Evolutionary conservation across 2,888 invertebrate species (phyloP).

Genomic region (Anarsia innoxiella): DNA sequence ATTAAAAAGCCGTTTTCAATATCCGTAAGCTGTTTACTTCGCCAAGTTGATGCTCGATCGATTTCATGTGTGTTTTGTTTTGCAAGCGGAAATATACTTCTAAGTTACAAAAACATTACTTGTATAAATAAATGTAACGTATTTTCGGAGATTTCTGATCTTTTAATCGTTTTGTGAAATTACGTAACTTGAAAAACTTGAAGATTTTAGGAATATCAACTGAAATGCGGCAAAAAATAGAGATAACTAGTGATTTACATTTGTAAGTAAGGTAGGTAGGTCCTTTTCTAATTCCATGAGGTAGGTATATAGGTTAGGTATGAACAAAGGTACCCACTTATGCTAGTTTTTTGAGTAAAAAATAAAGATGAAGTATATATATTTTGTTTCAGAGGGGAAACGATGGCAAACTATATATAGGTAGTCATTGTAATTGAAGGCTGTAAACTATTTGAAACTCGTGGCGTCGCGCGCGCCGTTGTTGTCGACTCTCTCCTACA

Average conservation of each 20-base stretch:
- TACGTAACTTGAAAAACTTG: neutral
- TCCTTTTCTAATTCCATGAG: no score
- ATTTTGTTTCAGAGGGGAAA: neutral
- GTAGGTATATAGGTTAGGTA: no score
- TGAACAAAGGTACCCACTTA: neutral
- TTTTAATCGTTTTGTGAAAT: neutral
- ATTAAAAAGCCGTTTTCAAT: constrained; percentile 13
- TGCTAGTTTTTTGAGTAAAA: neutral
- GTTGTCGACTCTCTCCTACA: constrained; percentile 3
- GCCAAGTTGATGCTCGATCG: neutral
- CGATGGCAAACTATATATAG: neutral
- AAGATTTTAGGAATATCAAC: neutral
- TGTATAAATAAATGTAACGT: neutral
- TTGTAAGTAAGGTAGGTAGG: no score
- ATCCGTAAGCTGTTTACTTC: constrained; percentile 7
- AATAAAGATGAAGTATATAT: neutral
- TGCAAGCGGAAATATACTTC: neutral
- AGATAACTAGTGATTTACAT: no score
- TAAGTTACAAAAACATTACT: neutral
- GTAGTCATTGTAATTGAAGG: neutral
- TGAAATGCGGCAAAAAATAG: no score
- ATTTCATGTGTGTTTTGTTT: neutral
- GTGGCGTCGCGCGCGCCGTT: neutral
- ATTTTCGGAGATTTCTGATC: neutral
- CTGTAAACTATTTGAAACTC: constrained; percentile 8